Conservation (phyloP, 2,888 invertebrate genomes). For the Cephus rjabovi region DNA sequence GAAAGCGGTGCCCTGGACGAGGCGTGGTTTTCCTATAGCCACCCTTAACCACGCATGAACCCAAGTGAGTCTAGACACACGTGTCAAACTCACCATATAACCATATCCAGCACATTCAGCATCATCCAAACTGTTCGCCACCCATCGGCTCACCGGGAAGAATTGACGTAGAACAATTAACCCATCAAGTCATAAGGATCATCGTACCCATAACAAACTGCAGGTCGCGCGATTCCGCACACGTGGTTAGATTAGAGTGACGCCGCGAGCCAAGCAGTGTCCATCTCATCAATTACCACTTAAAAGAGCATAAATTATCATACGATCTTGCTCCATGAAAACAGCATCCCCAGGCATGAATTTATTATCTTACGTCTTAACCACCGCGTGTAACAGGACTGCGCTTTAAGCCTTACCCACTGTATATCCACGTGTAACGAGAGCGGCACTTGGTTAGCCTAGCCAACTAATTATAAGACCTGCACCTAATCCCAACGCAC, state of each 20-base stretch:
- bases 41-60: not conserved
- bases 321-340: not conserved
- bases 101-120: not conserved
- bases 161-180: not conserved
- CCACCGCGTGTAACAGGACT: not conserved
- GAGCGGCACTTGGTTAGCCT: not conserved
- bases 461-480: no score
- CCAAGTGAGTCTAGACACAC: not conserved
- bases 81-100: not conserved
- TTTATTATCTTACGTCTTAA: not conserved
- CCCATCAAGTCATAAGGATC: not conserved
- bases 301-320: not conserved
- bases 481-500: not conserved
- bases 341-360: not conserved
- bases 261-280: not conserved
- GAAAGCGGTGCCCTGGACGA: slow-evolving; percentile 57
- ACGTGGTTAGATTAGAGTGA: not conserved
- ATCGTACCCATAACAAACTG: not conserved
- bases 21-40: slow-evolving; percentile 30
- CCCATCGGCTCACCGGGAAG: not conserved
- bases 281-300: not conserved
- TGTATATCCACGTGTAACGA: not conserved
- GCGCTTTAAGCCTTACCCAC: not conserved
- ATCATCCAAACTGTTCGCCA: not conserved
- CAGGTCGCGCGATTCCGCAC: not conserved